A percentile compares a stretch with the other conserved stretches of the same genome.
Conservation (phyloP, 2,797 vertebrate genomes). For the Naso thynnoides region DNA sequence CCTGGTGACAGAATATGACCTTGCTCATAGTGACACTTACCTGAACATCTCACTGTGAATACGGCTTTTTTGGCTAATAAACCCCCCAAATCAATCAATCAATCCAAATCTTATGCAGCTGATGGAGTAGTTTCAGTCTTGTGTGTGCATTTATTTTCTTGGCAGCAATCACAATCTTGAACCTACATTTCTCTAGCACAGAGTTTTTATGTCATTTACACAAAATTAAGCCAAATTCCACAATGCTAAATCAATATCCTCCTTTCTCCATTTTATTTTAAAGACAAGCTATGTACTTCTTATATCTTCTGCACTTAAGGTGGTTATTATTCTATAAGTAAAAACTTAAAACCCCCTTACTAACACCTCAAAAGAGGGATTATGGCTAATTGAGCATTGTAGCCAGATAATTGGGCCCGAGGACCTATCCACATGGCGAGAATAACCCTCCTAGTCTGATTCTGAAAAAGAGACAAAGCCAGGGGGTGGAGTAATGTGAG, state of each 20-base stretch:
- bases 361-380: slow-evolving; percentile 89
- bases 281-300: slow-evolving; percentile 60
- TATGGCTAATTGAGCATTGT: slow-evolving; percentile 90
- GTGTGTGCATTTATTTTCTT: not conserved
- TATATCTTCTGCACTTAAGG: slow-evolving; percentile 70
- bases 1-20: slow-evolving; percentile 92
- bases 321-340: slow-evolving; percentile 71
- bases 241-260: slow-evolving; percentile 8
- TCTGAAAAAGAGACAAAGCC: slow-evolving; percentile 92
- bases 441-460: slow-evolving; percentile 92
- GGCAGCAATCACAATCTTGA: slow-evolving; percentile 6
- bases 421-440: slow-evolving; percentile 92
- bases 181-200: not conserved
- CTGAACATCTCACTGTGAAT: slow-evolving; percentile 70
- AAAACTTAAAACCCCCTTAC: slow-evolving; percentile 83
- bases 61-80: slow-evolving; percentile 10
- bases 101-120: not conserved
- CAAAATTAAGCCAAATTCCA: slow-evolving; percentile 12
- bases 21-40: slow-evolving; percentile 85
- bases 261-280: not conserved
- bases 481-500: slow-evolving; percentile 91
- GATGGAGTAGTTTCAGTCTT: not conserved
- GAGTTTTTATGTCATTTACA: not conserved
- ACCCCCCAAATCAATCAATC: not conserved
- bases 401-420: slow-evolving; percentile 92